Base-by-base conservation (phyloP, 2,888 invertebrate genomes). In the Morpho achilles region DNA sequence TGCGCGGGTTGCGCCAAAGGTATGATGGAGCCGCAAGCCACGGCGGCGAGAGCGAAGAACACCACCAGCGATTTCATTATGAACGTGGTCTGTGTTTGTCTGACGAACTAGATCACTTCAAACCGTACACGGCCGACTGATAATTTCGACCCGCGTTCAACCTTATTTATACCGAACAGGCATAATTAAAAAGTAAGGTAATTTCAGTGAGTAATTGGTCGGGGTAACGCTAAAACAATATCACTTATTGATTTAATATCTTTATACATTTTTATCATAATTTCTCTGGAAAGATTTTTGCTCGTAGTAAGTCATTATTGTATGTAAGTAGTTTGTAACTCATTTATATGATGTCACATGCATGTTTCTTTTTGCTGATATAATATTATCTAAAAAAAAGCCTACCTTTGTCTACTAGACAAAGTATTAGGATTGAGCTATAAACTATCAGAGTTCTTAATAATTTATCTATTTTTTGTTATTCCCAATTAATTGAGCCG, bases 41-140 rank as follows among this genome's bases (percentile, higher is more conserved):
- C 84, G 67, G 93, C 91, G 75, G 91, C 82, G 66, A 93, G 83
- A 84, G 92, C 92, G 83, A 92, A 92, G 81, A 93, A 92, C 85
- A 92, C 92, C 91, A 92, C 92, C 92, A 91, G 77, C 87, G 88
- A 77, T 77, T 79, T 79, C 86, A 87, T 87, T 67, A 53, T 69
- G 68, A 74, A 73, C 77, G 78, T 81, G 85, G 85, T 86, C 87
- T 87, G 87, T 87, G 85, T 75, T 76, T 72, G 64, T 70, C 71
- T 74, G 76, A 73, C 77, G 75, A 77, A 77, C 74, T 70, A 74
- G 77, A 82, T 80, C 81, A 81, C 82, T 81, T 82, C 77, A 74
- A 78, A 80, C 81, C 78, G 78, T 70, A 64, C 70, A 68, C 76
- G 77, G 80, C 68, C 76, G 82, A 82, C 82, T 83, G 80, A 82